A percentile compares a stretch with the other conserved stretches of the same genome.
phyloP scores from a whole-genome alignment of 2,797 vertebrate genomes.

The Acanthiza pusilla region DNA sequence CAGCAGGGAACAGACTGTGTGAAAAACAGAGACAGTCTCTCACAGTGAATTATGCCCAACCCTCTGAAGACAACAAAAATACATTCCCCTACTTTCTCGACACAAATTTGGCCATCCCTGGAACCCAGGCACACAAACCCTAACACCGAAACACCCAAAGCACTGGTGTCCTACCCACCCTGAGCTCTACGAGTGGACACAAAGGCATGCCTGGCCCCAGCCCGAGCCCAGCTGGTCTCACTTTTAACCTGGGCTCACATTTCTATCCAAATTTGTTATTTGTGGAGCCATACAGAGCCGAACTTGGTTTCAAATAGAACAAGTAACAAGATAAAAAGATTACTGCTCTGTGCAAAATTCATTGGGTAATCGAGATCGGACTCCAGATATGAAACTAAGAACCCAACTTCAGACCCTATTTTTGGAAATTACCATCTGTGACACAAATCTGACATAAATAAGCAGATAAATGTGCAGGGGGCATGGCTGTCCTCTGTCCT shows the following conservation, averaged over 20 bases:
- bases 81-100: neutral
- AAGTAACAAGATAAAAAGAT: neutral
- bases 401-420: neutral
- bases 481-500: neutral
- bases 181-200: neutral
- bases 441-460: neutral
- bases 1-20: neutral
- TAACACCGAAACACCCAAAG: neutral
- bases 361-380: neutral
- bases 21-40: neutral
- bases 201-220: neutral
- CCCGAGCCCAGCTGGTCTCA: neutral
- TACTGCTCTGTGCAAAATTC: neutral
- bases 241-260: neutral
- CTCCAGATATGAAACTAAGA: neutral
- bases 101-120: neutral
- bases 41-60: neutral
- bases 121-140: neutral
- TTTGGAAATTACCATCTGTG: neutral
- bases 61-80: neutral
- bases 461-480: neutral
- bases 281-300: neutral
- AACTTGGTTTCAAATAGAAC: neutral
- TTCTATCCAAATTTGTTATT: neutral
- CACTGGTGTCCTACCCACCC: no score